phyloP scores from a whole-genome alignment of 2,888 invertebrate species.

The Acrobasis consociella region DNA sequence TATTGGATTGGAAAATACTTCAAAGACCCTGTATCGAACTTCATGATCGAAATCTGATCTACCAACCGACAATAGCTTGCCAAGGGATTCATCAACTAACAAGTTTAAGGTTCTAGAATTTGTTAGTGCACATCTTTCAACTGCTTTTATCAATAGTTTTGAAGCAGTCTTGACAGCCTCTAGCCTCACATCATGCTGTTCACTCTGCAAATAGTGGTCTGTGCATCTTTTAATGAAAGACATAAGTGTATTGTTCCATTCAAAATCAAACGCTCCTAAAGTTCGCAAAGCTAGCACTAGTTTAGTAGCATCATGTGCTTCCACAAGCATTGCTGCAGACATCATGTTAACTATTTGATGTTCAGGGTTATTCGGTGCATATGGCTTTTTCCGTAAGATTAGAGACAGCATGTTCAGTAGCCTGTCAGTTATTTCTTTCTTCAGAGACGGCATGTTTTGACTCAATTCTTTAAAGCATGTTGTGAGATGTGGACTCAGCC shows the following conservation, averaged over 20 bases:
- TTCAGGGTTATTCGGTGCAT: constrained; percentile 83
- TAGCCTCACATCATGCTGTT: constrained; percentile 93
- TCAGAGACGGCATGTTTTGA: constrained; percentile 92
- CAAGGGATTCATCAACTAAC: constrained; percentile 95
- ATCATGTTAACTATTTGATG: constrained; percentile 69
- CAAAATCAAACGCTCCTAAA: constrained; percentile 95
- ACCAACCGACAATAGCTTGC: constrained; percentile 94
- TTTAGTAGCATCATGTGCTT: constrained; percentile 89
- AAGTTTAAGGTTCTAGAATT: constrained; percentile 92
- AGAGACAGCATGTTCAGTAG: constrained; percentile 95
- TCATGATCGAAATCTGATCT: constrained; percentile 98
- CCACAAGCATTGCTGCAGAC: constrained; percentile 70
- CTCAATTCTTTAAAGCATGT: constrained; percentile 96
- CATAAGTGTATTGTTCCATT: constrained; percentile 92
- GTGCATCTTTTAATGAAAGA: constrained; percentile 97
- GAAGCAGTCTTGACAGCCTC: constrained; percentile 98
- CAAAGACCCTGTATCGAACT: constrained; percentile 95
- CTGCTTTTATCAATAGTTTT: constrained; percentile 91
- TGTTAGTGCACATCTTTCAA: constrained; percentile 85
- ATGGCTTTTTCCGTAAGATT: constrained; percentile 93
- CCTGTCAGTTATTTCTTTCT: constrained; percentile 95
- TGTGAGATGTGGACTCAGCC: constrained; percentile 94
- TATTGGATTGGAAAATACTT: constrained; percentile 91
- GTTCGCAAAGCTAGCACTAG: constrained; percentile 96
- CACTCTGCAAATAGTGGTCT: constrained; percentile 94